Base-by-base conservation (phyloP, 2,113 vertebrate genomes). In the Myrmecophaga tridactyla region DNA sequence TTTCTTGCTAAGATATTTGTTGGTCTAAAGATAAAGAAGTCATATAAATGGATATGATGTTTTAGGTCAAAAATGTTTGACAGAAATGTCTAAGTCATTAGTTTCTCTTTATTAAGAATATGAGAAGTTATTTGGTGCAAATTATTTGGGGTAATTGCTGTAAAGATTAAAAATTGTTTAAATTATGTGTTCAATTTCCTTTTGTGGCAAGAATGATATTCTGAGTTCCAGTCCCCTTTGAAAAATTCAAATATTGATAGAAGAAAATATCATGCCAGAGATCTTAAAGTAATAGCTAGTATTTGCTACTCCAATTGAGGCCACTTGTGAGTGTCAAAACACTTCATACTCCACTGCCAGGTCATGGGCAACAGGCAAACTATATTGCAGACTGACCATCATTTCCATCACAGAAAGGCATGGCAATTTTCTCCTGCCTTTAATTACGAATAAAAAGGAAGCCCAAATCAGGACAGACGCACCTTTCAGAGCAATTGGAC, bases 11-110 rank as follows among this genome's bases (percentile, higher is more conserved):
- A 89, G 67, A 6, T 92, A 80, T 67, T 46, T 96, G 75, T 31
- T 78, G 72, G 75, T 75, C 1, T 41, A 90, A 96, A 53, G 48
- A 80, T 93, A 97, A 89, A 86, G 96, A 94, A 95, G 56, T 39
- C 75, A 69, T 81, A 94, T 75, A 17, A 91, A 72, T 96, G 95
- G 58, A 92, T 48, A 90, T 39, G 43, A 69, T 90, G 56, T 84
- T 96, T 77, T 31, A 80, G 43, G 18, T 93, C 60, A 84, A 97
- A 97, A 90, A 53, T 7, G n/a, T 76, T 86, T 93, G 67, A 78
- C 77, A 96, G 51, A 14, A 0, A 89, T 94, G 94, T 72, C 58
- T 85, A 62, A 62, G 43, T 72, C 62, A 92, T 70, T 95, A 76
- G 63, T 93, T 88, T 96, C 41, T 96, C 86, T 97, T 90, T 65